Evolutionary conservation across 2,797 vertebrate genomes (phyloP).

Genomic region (Sternotherus odoratus): DNA sequence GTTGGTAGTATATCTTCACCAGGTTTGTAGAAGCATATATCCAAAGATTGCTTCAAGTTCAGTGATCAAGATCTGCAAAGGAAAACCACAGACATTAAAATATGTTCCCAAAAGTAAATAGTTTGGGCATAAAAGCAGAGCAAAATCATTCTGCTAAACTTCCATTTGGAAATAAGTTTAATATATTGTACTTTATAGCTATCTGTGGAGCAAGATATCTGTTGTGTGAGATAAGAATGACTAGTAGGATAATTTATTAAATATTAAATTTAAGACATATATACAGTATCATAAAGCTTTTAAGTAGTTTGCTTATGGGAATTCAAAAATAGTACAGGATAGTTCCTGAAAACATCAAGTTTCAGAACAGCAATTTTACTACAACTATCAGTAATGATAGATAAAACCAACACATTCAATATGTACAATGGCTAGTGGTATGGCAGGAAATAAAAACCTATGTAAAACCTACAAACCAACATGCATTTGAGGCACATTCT

Average conservation of each 20-base stretch:
- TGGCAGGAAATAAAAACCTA: constrained; percentile 11
- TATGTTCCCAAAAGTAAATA: not conserved
- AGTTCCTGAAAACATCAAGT: not conserved
- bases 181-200: not conserved
- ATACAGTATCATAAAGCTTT: not conserved
- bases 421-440: not conserved
- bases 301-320: accelerated
- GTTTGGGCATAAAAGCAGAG: not conserved
- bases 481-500: not conserved
- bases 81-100: not conserved
- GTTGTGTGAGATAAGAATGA: not conserved
- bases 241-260: not conserved
- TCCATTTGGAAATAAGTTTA: not conserved
- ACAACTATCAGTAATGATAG: not conserved
- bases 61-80: constrained; percentile 47
- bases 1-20: constrained; percentile 17
- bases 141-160: not conserved
- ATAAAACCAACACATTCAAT: not conserved
- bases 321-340: constrained; percentile 4
- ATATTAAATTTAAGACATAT: not conserved
- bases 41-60: constrained; percentile 8
- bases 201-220: not conserved
- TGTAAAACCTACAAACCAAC: constrained; percentile 3
- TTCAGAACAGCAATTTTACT: constrained; percentile 14
- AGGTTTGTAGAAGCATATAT: constrained; percentile 14